phyloP scores from a whole-genome alignment of 2,797 vertebrate genomes.

The Ctenosaura bakeri region DNA sequence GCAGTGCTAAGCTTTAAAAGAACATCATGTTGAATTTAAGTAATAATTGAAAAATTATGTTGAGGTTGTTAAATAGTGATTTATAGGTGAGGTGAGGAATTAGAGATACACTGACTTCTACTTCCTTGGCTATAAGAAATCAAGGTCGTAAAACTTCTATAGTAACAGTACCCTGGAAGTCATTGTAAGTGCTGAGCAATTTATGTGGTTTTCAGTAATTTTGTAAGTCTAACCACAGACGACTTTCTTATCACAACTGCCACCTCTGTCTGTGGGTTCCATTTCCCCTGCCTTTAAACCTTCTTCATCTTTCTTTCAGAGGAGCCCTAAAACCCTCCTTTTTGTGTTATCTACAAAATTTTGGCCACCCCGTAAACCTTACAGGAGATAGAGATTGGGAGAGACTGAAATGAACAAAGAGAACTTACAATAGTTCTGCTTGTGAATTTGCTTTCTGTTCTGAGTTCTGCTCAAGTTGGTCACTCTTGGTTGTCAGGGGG shows the following conservation, averaged over 20 bases:
- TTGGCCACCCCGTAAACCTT: background rate
- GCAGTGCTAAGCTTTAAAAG: background rate
- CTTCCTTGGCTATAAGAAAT: background rate
- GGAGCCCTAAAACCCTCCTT: background rate
- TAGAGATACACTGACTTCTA: background rate
- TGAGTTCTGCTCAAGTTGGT: background rate
- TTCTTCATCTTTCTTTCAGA: background rate
- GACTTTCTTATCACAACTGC: constrained; percentile 32
- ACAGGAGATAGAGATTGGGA: background rate
- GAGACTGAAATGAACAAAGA: background rate
- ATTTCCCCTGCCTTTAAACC: constrained; percentile 8
- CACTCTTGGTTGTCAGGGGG: too few relatives aligned
- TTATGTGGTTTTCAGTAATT: constrained; percentile 53
- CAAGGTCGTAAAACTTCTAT: constrained; percentile 20
- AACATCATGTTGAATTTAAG: too few relatives aligned
- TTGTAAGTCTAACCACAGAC: constrained; percentile 65
- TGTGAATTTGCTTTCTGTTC: background rate
- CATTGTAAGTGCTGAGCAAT: constrained; percentile 52
- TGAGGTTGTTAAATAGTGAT: background rate
- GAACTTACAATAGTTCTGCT: too few relatives aligned
- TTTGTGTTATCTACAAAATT: background rate
- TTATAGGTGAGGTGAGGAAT: background rate
- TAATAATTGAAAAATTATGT: background rate
- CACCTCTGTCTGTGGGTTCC: constrained; percentile 43
- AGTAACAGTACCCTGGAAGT: constrained; percentile 22